phyloP scores from a whole-genome alignment of 2,888 invertebrate genomes.

The Cheilosia grossa region DNA sequence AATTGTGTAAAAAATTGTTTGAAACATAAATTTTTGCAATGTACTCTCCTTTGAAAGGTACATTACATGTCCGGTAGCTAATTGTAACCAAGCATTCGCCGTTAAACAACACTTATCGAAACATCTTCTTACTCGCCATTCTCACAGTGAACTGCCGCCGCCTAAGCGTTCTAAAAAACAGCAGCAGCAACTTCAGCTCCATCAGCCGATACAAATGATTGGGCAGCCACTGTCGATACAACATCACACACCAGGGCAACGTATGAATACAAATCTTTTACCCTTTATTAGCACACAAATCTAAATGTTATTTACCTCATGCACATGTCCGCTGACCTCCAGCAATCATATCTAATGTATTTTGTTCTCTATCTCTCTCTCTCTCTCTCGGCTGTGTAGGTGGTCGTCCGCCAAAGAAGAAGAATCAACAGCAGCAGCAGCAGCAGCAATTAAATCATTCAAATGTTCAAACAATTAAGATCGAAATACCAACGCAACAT shows the following conservation, averaged over 20 bases:
- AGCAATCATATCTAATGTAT: not conserved
- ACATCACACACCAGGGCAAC: slow-evolving; percentile 81
- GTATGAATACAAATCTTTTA: slow-evolving; percentile 77
- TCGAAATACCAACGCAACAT: slow-evolving; percentile 80
- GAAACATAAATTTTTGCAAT: slow-evolving; percentile 74
- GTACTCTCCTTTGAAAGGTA: slow-evolving; percentile 78
- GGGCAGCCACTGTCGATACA: slow-evolving; percentile 82
- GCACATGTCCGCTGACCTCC: not conserved
- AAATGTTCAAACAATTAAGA: slow-evolving; percentile 79
- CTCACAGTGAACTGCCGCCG: slow-evolving; percentile 83
- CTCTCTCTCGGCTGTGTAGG: slow-evolving; percentile 76
- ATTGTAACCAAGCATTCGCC: slow-evolving; percentile 83
- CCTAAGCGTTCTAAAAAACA: slow-evolving; percentile 82
- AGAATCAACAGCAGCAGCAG: slow-evolving; percentile 77
- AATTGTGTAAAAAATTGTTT: slow-evolving; percentile 70
- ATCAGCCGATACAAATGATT: slow-evolving; percentile 82
- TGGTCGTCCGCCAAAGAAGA: slow-evolving; percentile 82
- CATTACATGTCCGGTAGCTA: slow-evolving; percentile 82
- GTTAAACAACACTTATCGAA: slow-evolving; percentile 83
- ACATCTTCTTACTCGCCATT: slow-evolving; percentile 83
- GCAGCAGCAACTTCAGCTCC: slow-evolving; percentile 78
- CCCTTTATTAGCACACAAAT: not conserved
- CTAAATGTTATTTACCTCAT: not conserved
- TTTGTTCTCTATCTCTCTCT: slow-evolving; percentile 27
- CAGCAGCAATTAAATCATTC: slow-evolving; percentile 77